These are phyloP conservation scores for Xyrichtys novacula DNA, from an alignment of 2,797 vertebrate species.

Conservation along the genomic window DNA sequence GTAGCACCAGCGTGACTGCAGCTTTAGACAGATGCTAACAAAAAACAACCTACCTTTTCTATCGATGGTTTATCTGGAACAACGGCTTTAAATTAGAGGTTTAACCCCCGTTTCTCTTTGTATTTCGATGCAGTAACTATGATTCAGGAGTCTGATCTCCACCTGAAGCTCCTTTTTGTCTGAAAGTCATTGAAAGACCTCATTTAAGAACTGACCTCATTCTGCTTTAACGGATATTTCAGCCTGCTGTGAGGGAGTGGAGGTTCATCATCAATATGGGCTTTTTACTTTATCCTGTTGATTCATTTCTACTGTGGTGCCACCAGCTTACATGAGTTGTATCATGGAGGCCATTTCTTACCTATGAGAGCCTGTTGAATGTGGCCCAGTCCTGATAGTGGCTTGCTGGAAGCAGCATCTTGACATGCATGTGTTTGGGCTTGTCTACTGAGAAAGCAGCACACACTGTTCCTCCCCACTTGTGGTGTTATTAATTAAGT, in stretches of 20 bases:
- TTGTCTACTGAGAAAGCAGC: slow-evolving; percentile 44
- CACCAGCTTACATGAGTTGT: neutral
- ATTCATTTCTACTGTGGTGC: neutral
- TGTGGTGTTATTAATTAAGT: neutral
- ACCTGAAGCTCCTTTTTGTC: slow-evolving; percentile 55
- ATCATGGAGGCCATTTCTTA: neutral
- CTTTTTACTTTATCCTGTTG: neutral
- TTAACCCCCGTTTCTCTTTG: neutral
- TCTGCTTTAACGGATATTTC: slow-evolving; percentile 37
- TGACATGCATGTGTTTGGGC: slow-evolving; percentile 67
- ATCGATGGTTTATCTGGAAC: slow-evolving; percentile 11
- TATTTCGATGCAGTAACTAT: neutral
- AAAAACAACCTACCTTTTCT: slow-evolving; percentile 36
- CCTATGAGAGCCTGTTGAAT: slow-evolving; percentile 37
- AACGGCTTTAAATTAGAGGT: neutral
- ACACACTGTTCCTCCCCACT: slow-evolving; percentile 30
- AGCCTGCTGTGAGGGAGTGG: slow-evolving; percentile 19
- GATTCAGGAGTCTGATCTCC: neutral
- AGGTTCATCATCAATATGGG: slow-evolving; percentile 5
- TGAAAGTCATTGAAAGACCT: slow-evolving; percentile 49
- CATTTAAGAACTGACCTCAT: slow-evolving; percentile 61
- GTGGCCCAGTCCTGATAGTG: slow-evolving; percentile 43
- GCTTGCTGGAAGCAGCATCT: slow-evolving; percentile 37
- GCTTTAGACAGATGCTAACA: slow-evolving; percentile 44
- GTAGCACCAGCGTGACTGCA: neutral